These are phyloP conservation scores for Hystrix brachyura DNA, from an alignment of 2,113 vertebrate species.

Conservation along the genomic window DNA sequence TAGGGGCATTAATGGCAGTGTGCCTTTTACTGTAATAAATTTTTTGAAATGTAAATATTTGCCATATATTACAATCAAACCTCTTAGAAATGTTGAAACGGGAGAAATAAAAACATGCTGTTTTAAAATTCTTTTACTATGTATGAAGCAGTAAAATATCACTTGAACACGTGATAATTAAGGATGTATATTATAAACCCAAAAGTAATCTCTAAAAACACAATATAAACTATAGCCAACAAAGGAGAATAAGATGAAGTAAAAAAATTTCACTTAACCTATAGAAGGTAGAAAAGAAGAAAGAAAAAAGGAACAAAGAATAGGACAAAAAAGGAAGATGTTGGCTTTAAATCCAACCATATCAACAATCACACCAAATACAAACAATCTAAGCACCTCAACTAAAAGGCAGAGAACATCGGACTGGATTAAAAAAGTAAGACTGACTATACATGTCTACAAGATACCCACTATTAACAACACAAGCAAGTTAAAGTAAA, in stretches of 20 bases:
- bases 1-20: neutral
- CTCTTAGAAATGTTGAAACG: neutral
- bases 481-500: slow-evolving; percentile 23
- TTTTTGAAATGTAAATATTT: neutral
- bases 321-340: slow-evolving; percentile 1
- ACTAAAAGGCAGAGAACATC: neutral
- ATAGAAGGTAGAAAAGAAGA: neutral
- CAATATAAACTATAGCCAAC: slow-evolving; percentile 25
- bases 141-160: neutral
- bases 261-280: neutral
- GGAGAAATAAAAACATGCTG: neutral
- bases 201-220: slow-evolving; percentile 34
- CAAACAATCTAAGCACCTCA: neutral
- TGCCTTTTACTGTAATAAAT: neutral
- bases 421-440: neutral
- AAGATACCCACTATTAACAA: slow-evolving; percentile 5
- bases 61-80: neutral
- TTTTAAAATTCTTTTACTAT: neutral
- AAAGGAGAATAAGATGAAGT: slow-evolving; percentile 10
- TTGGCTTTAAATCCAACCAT: slow-evolving; percentile 8
- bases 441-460: neutral
- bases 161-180: neutral
- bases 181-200: slow-evolving; percentile 1
- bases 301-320: neutral
- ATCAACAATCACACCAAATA: neutral